Evolutionary conservation across 2,797 vertebrate species (phyloP).

Genomic region (Myoxocephalus aenaeus): DNA sequence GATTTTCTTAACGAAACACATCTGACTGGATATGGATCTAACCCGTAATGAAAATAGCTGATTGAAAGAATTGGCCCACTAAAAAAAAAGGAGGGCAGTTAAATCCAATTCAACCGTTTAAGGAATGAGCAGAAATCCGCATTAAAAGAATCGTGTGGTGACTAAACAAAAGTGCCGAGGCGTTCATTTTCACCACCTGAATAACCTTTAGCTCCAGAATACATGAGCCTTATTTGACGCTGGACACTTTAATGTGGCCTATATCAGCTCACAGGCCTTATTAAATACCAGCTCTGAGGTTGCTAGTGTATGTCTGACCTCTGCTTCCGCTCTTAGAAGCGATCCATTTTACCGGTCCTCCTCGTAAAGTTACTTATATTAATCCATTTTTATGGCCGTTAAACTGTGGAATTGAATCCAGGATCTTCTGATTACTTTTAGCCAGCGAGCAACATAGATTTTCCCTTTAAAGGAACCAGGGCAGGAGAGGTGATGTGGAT

Average conservation of each 20-base stretch:
- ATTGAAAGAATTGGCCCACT: slow-evolving; percentile 8
- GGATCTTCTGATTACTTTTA: slow-evolving; percentile 39
- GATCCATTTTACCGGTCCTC: slow-evolving; percentile 27
- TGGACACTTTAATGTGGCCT: slow-evolving; percentile 15
- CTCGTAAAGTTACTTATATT: slow-evolving; percentile 44
- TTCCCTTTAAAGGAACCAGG: not conserved
- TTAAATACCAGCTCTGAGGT: slow-evolving; percentile 39
- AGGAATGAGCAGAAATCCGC: not conserved
- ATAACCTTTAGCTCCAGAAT: slow-evolving; percentile 22
- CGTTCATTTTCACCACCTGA: not conserved
- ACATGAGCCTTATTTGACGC: not conserved
- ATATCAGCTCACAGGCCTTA: slow-evolving; percentile 17
- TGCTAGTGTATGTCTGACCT: slow-evolving; percentile 40
- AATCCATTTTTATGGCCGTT: slow-evolving; percentile 50
- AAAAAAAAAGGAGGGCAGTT: slow-evolving; percentile 20
- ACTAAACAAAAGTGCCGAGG: slow-evolving; percentile 1
- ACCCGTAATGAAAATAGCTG: slow-evolving; percentile 32
- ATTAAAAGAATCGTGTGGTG: not conserved
- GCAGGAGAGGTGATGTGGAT: not conserved
- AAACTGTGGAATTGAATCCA: slow-evolving; percentile 45
- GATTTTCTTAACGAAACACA: slow-evolving; percentile 41
- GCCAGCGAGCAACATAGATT: not conserved
- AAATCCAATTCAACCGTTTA: slow-evolving; percentile 9
- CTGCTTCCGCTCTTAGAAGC: slow-evolving; percentile 20
- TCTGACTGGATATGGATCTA: slow-evolving; percentile 12